Conservation (phyloP, 2,888 invertebrate genomes). For the Drosophila atripex region DNA sequence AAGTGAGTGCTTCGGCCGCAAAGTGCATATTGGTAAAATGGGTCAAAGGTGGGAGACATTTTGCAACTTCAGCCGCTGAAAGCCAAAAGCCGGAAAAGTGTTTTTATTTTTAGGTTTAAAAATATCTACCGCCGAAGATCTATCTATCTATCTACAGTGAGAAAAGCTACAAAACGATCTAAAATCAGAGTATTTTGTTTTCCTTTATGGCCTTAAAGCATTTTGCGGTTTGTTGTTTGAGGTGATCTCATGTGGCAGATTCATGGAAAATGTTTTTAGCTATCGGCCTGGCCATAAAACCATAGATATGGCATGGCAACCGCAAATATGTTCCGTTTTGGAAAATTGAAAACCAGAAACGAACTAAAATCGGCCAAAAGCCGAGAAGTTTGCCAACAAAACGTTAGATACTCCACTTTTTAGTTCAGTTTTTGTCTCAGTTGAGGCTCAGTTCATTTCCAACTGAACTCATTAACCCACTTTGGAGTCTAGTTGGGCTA, state of each 20-base stretch:
- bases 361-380: slow-evolving; percentile 27
- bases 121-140: not conserved
- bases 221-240: slow-evolving; percentile 28
- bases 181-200: slow-evolving; percentile 14
- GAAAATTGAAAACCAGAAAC: slow-evolving; percentile 43
- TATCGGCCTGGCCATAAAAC: slow-evolving; percentile 9
- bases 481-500: slow-evolving; percentile 51
- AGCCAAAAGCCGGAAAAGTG: slow-evolving; percentile 21
- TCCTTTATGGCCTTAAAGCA: slow-evolving; percentile 5
- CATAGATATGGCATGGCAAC: slow-evolving; percentile 35
- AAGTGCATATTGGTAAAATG: slow-evolving; percentile 60
- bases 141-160: not conserved
- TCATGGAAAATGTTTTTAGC: slow-evolving; percentile 31
- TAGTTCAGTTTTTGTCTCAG: slow-evolving; percentile 2
- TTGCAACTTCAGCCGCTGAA: slow-evolving; percentile 41
- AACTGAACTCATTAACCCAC: slow-evolving; percentile 77
- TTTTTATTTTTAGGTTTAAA: slow-evolving; percentile 7
- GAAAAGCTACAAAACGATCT: not conserved
- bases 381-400: slow-evolving; percentile 31
- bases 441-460: slow-evolving; percentile 9
- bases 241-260: slow-evolving; percentile 40
- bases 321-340: slow-evolving; percentile 40
- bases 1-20: slow-evolving; percentile 24
- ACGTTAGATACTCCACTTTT: slow-evolving; percentile 31
- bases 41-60: slow-evolving; percentile 60